Evolutionary conservation across 1,140 invertebrate genomes (phyloP).

Genomic region (Drosophila insularis): DNA sequence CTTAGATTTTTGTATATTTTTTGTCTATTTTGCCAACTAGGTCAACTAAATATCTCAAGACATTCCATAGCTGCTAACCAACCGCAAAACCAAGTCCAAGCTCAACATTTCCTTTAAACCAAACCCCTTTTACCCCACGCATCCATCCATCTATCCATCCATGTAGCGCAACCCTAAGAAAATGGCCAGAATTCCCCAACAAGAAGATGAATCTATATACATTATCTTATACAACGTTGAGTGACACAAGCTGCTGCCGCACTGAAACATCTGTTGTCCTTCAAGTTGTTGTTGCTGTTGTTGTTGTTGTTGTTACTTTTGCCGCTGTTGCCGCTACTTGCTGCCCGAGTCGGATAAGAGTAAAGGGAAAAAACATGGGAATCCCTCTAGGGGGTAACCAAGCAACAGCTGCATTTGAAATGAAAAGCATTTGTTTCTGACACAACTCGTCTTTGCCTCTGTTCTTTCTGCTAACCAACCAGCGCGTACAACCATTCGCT

Average conservation of each 20-base stretch:
- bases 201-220: constrained; percentile 62
- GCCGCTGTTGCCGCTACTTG: constrained; percentile 3
- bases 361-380: constrained; percentile 40
- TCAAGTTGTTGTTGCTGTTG: constrained; percentile 35
- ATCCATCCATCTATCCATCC: neutral
- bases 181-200: constrained; percentile 14
- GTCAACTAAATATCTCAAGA: constrained; percentile 11
- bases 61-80: constrained; percentile 9
- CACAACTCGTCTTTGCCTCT: constrained; percentile 74
- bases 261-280: constrained; percentile 69
- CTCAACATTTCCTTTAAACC: constrained; percentile 1
- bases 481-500: too few relatives aligned
- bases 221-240: constrained; percentile 71
- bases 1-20: constrained; percentile 1
- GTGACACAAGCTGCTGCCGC: constrained; percentile 60
- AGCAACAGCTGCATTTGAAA: constrained; percentile 80
- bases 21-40: constrained; percentile 2
- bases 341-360: constrained; percentile 43
- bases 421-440: constrained; percentile 80
- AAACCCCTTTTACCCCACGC: neutral
- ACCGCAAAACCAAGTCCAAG: constrained; percentile 24
- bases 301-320: constrained; percentile 11
- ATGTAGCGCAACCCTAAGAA: constrained; percentile 2
- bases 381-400: constrained; percentile 59
- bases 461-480: constrained; percentile 4